Evolutionary conservation across 2,797 vertebrate species (phyloP), one percentile per base, ranked within the genome.

Genomic region (Clamator glandarius): DNA sequence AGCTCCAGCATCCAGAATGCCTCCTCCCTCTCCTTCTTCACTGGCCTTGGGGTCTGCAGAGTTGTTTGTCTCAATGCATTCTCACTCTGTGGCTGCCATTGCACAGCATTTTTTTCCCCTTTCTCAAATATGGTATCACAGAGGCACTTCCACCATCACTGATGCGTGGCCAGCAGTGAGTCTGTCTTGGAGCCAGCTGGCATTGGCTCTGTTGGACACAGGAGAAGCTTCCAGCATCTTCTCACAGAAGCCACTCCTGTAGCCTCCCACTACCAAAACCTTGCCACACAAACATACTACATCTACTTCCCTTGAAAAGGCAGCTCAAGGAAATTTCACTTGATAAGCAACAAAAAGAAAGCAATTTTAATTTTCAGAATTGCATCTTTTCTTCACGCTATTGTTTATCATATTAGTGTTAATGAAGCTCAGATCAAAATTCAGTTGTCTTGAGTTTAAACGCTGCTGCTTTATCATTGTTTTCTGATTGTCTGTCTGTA

Each of bases 181-280:
- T 57, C 51, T 0, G 1, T 44, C 46, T 33, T 46, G 55, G 31
- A 64, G 25, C 36, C 0, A 0, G 18, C 11, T 28, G 36, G 8
- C 12, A 11, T 21, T 3, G 2, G 7, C 21, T 44, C 15, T 44
- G 1, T 23, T 12, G 9, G 78, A 26, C 19, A 12, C 1, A 1
- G 15, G 64, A 8, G 19, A 59, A 39, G 44, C 44, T 44, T 44
- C 44, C 44, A 44, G 44, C 44, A 44, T 8, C 44, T 44, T 44
- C 44, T 44, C 58, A 17, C 24, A 36, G 24, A 59, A 36, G 35
- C 58, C 35, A 36, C 35, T 24, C 11, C 58, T 36, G 33, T 15
- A 59, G 55, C 15, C 24, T 15, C 15, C 58, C 58, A 16, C 10
- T 36, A 36, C 24, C 24, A 36, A 36, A 59, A 59, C 33, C 57